A percentile compares a stretch with the other conserved stretches of the same genome.
phyloP scores from a whole-genome alignment of 2,797 vertebrate genomes.

The Triplophysa yarkandensis region DNA sequence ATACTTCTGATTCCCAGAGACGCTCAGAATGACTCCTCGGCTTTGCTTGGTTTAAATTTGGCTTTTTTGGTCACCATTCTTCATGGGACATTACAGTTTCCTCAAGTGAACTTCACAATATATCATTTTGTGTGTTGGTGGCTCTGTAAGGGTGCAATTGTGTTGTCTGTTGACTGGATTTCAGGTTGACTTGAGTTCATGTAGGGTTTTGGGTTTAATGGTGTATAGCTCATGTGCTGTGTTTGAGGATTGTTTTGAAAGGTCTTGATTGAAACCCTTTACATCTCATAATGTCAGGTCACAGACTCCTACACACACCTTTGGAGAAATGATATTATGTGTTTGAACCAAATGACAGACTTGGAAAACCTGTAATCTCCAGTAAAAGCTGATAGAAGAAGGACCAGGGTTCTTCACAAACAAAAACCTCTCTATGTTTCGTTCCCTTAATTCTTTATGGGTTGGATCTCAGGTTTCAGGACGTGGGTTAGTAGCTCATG shows the following conservation, averaged over 20 bases:
- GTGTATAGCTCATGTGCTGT: background rate
- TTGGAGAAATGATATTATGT: slow-evolving; percentile 12
- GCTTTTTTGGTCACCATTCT: background rate
- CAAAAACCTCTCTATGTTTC: slow-evolving; percentile 29
- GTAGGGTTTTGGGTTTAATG: background rate
- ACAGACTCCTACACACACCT: slow-evolving; percentile 13
- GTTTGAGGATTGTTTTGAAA: slow-evolving; percentile 5
- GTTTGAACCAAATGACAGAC: slow-evolving; percentile 36
- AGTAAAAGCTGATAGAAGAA: slow-evolving; percentile 25
- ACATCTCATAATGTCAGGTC: slow-evolving; percentile 24
- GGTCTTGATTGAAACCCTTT: slow-evolving; percentile 38
- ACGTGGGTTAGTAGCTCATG: slow-evolving; percentile 12
- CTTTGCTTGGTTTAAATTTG: slow-evolving; percentile 10
- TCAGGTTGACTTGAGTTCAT: slow-evolving; percentile 9
- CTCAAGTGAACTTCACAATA: background rate
- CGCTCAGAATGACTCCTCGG: background rate
- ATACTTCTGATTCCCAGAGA: slow-evolving; percentile 8
- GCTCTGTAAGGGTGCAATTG: slow-evolving; percentile 3
- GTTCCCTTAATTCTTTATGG: background rate
- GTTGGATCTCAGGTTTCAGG: slow-evolving; percentile 14
- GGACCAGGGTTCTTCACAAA: slow-evolving; percentile 11
- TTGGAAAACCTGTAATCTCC: slow-evolving; percentile 47
- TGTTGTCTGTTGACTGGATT: background rate
- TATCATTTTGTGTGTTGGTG: slow-evolving; percentile 12
- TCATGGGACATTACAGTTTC: background rate